Evolutionary conservation across 2,113 vertebrate genomes (phyloP).

Genomic region (Neofelis nebulosa): DNA sequence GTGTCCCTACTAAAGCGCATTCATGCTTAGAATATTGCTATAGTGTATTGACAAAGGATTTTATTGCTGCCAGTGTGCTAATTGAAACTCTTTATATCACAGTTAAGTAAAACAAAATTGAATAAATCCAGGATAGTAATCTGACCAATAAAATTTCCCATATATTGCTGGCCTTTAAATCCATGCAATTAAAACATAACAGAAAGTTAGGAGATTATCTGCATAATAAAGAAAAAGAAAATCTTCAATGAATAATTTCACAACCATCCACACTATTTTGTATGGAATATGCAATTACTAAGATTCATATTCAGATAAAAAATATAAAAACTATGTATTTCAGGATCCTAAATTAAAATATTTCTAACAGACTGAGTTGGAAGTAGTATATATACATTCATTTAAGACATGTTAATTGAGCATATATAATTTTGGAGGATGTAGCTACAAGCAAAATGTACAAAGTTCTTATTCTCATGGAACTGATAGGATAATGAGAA

Average conservation of each 20-base stretch:
- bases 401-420: not conserved
- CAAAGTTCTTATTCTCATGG: not conserved
- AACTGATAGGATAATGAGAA: not conserved
- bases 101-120: slow-evolving; percentile 71
- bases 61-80: slow-evolving; percentile 68
- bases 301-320: not conserved
- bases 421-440: not conserved
- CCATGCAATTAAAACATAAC: not conserved
- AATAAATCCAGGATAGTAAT: slow-evolving; percentile 49
- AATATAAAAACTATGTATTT: not conserved
- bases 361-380: not conserved
- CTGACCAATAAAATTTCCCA: slow-evolving; percentile 22
- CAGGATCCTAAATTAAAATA: slow-evolving; percentile 10
- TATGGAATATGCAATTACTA: not conserved
- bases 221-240: not conserved
- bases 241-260: slow-evolving; percentile 15
- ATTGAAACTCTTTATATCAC: slow-evolving; percentile 75
- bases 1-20: slow-evolving; percentile 61
- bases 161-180: slow-evolving; percentile 45
- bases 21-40: slow-evolving; percentile 73
- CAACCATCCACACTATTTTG: not conserved
- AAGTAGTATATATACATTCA: not conserved
- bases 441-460: not conserved
- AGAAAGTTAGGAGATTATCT: slow-evolving; percentile 20
- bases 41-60: slow-evolving; percentile 74